These are phyloP conservation scores for Chaetodon auriga DNA, from an alignment of 2,113 vertebrate species.

Conservation along the genomic window DNA sequence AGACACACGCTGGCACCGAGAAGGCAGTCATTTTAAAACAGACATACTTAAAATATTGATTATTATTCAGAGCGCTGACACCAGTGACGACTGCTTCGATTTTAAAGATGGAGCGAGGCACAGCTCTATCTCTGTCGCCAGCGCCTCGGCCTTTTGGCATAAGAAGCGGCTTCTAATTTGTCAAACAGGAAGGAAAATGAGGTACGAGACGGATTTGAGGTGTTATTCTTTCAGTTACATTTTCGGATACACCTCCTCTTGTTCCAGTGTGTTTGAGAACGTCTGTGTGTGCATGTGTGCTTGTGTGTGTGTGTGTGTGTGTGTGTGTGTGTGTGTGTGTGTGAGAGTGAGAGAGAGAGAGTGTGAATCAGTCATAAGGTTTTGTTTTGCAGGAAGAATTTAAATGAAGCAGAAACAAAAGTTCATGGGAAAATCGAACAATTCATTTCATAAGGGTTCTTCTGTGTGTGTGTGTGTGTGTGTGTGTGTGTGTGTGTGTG, in stretches of 20 bases:
- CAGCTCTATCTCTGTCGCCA: background rate
- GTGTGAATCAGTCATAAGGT: slow-evolving; percentile 11
- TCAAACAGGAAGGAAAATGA: slow-evolving; percentile 36
- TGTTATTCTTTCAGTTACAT: slow-evolving; percentile 23
- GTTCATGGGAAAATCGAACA: slow-evolving; percentile 48
- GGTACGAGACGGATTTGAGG: background rate
- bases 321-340: slow-evolving; percentile 23
- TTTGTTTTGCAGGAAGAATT: slow-evolving; percentile 39
- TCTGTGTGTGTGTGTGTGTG: slow-evolving; percentile 38
- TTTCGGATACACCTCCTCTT: slow-evolving; percentile 12
- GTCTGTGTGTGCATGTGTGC: slow-evolving; percentile 1
- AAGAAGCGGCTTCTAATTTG: slow-evolving; percentile 50
- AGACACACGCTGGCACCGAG: slow-evolving; percentile 16
- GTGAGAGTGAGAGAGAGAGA: background rate
- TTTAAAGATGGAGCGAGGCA: slow-evolving; percentile 20
- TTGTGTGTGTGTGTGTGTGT: slow-evolving; percentile 21
- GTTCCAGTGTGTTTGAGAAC: slow-evolving; percentile 30
- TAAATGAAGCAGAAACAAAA: slow-evolving; percentile 51
- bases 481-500: slow-evolving; percentile 6
- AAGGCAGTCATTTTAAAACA: slow-evolving; percentile 36
- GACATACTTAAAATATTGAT: slow-evolving; percentile 41
- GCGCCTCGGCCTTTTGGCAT: background rate
- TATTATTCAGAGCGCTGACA: slow-evolving; percentile 22
- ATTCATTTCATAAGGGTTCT: slow-evolving; percentile 24
- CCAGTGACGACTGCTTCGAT: background rate